A percentile compares a stretch with the other conserved stretches of the same genome.
Conservation (phyloP, 2,797 vertebrate species). For the Liparis tanakae region DNA sequence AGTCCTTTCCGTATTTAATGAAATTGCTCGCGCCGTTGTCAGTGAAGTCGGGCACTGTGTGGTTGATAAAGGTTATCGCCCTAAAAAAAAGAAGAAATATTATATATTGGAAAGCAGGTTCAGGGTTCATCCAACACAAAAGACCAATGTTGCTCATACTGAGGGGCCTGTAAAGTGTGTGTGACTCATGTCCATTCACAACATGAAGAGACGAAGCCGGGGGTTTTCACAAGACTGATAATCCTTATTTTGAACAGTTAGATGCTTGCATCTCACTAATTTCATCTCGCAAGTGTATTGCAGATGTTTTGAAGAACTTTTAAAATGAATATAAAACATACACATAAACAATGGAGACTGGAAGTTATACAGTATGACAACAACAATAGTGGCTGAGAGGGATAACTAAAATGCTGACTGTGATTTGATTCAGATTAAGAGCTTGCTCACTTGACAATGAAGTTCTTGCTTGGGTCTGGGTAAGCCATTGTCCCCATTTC, state of each 20-base stretch:
- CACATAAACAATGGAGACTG: background rate
- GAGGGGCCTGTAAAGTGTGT: background rate
- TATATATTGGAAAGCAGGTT: background rate
- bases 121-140: background rate
- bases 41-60: constrained; percentile 95
- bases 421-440: background rate
- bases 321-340: background rate
- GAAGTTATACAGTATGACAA: background rate
- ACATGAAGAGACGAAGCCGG: background rate
- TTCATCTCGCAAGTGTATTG: background rate
- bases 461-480: constrained; percentile 94
- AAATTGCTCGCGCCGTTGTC: constrained; percentile 95
- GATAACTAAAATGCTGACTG: background rate
- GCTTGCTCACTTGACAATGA: constrained; percentile 90
- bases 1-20: constrained; percentile 91
- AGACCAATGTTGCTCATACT: background rate
- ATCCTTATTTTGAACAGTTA: background rate
- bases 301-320: background rate
- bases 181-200: background rate
- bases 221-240: background rate
- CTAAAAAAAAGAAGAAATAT: constrained; percentile 66
- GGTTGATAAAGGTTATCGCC: constrained; percentile 91
- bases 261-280: background rate
- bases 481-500: constrained; percentile 99
- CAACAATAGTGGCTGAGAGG: background rate